Evolutionary conservation across 2,113 vertebrate species (phyloP), one percentile per base, ranked within the genome.

Genomic region (Microtus pennsylvanicus): DNA sequence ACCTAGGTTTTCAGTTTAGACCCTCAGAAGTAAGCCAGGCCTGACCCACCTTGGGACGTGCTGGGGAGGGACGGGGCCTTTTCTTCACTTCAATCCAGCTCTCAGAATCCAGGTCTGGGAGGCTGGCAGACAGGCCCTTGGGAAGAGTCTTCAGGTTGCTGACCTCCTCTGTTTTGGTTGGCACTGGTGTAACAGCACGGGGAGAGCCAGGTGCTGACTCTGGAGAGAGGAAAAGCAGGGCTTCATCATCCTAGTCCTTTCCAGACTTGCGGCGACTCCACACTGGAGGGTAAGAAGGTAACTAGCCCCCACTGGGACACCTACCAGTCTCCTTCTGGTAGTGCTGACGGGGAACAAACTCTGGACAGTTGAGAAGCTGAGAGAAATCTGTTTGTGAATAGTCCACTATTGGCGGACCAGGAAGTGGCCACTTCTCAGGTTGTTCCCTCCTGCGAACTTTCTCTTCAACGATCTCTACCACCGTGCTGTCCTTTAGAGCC

Each of bases 41-140:
- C n/a, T 93, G 10, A 86, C 92, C 82, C 94, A 99, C 99, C 99
- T 99, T 99, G 75, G 99, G 99, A 96, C 99, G 99, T 86, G 99
- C 99, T 0, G 99, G 99, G 0, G 99, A 99, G 1, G 99, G 99
- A 33, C 99, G 98, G 63, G 99, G 99, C 91, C 99, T 99, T 98
- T 99, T 99, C 98, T 99, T 99, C 87, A 99, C 99, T 98, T 99
- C 99, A 70, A 99, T 99, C 99, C 99, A 99, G 3, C 99, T 99
- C 98, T 99, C 99, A 0, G 99, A 99, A 98, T 99, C 99, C 96
- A 99, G 97, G 97, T 99, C 99, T 0, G 99, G 99, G 45, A 99
- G 98, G 95, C 99, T 99, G 80, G 99, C 99, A 0, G 99, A 99
- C 93, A 99, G 98, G 52, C 99, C 99, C 96, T 99, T 99, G n/a